phyloP scores from a whole-genome alignment of 1,140 invertebrate species.

The Aphelenchoides fujianensis region DNA sequence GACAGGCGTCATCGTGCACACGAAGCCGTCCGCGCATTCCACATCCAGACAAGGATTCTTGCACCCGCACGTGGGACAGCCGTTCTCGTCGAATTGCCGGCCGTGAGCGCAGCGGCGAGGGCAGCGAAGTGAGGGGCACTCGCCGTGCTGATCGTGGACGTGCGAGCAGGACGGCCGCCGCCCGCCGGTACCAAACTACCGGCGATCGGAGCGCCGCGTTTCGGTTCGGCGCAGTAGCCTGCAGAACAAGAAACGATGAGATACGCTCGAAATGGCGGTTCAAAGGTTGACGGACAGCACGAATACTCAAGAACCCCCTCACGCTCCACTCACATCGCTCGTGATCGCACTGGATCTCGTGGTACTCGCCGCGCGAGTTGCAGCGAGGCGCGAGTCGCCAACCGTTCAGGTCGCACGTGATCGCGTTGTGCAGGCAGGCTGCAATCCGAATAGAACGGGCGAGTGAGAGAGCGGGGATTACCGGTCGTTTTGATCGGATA shows the following conservation, averaged over 20 bases:
- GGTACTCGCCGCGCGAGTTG: constrained; percentile 44
- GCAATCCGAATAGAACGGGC: too few relatives aligned
- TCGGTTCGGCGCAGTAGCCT: constrained; percentile 46
- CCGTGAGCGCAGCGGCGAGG: constrained; percentile 37
- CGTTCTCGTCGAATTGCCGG: constrained; percentile 41
- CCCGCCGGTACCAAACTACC: constrained; percentile 31
- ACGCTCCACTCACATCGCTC: too few relatives aligned
- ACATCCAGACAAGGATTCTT: constrained; percentile 50
- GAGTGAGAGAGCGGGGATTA: too few relatives aligned
- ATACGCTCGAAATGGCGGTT: too few relatives aligned
- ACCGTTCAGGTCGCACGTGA: constrained; percentile 46
- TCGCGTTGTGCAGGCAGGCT: constrained; percentile 52
- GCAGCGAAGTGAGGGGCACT: constrained; percentile 30
- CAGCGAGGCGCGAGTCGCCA: constrained; percentile 35
- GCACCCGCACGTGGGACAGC: constrained; percentile 51
- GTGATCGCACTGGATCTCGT: constrained; percentile 49
- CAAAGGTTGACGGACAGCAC: too few relatives aligned
- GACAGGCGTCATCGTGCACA: constrained; percentile 47
- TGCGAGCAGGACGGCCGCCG: constrained; percentile 23
- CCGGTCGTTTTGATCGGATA: constrained; percentile 50
- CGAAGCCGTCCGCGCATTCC: constrained; percentile 37
- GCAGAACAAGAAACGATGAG: too few relatives aligned
- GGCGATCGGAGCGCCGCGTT: constrained; percentile 37
- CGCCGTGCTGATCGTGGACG: constrained; percentile 21
- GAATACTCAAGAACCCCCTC: too few relatives aligned